Conservation (phyloP, 2,888 invertebrate genomes). For the Cryptophagus acutangulus region DNA sequence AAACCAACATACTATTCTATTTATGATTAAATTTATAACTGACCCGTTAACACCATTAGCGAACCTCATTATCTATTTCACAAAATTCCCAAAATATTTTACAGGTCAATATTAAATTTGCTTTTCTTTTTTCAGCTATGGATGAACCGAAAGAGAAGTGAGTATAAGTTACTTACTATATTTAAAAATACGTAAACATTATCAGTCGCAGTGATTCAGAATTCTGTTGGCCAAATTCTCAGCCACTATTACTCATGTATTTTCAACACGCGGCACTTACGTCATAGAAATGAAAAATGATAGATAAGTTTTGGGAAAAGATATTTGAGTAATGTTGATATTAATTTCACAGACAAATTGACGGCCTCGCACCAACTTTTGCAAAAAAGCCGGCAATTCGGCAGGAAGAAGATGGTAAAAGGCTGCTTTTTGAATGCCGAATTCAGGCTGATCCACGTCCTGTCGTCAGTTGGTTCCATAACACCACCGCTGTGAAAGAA, state of each 20-base stretch:
- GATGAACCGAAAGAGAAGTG: conserved; percentile 94
- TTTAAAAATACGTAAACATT: conserved; percentile 11
- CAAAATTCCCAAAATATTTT: no score
- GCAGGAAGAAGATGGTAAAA: conserved; percentile 94
- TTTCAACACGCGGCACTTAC: conserved; percentile 33
- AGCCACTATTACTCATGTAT: conserved; percentile 31
- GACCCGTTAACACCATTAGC: conserved; percentile 1
- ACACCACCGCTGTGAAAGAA: conserved; percentile 74
- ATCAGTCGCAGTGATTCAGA: conserved; percentile 8
- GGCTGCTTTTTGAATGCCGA: conserved; percentile 89
- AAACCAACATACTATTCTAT: not conserved
- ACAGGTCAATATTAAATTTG: conserved; percentile 18
- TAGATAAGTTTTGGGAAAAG: not conserved
- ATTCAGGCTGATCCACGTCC: conserved; percentile 92
- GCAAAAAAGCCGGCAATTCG: conserved; percentile 95
- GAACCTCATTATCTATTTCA: conserved; percentile 4
- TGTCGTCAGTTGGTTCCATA: conserved; percentile 85
- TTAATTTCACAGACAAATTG: conserved; percentile 76
- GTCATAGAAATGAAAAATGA: conserved; percentile 27
- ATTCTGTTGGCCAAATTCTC: conserved; percentile 36
- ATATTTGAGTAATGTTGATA: conserved; percentile 4
- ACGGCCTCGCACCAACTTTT: conserved; percentile 96
- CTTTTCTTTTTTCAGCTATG: conserved; percentile 70
- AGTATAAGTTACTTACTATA: conserved; percentile 57
- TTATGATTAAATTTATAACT: conserved; percentile 1